These are phyloP conservation scores for Cranoglanis bouderius DNA, from an alignment of 2,113 vertebrate genomes.

Conservation along the genomic window DNA sequence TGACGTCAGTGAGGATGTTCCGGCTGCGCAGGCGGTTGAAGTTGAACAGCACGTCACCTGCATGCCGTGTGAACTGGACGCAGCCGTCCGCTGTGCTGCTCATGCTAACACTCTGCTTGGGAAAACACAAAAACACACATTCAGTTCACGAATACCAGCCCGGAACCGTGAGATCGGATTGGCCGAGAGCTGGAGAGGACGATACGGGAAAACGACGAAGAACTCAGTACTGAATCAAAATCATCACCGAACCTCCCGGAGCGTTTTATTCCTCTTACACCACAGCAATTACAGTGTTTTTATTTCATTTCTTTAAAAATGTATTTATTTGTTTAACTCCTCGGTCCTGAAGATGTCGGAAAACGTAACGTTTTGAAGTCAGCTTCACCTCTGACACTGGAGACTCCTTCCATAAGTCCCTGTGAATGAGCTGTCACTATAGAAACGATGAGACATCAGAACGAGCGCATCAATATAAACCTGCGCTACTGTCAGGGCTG, in stretches of 20 bases:
- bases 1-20: conserved; percentile 90
- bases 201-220: too few relatives aligned
- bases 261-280: background rate
- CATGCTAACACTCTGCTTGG: conserved; percentile 72
- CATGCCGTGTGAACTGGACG: conserved; percentile 95
- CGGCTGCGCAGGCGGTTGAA: conserved; percentile 92
- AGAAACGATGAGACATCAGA: background rate
- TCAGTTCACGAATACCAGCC: background rate
- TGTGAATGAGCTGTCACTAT: background rate
- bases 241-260: background rate
- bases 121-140: background rate
- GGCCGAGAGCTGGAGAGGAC: background rate
- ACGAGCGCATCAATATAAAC: too few relatives aligned
- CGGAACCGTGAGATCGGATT: background rate
- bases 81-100: conserved; percentile 88
- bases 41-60: conserved; percentile 92
- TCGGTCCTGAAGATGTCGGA: background rate
- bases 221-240: background rate
- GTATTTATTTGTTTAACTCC: too few relatives aligned
- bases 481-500: too few relatives aligned
- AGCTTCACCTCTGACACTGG: background rate
- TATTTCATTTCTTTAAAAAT: too few relatives aligned
- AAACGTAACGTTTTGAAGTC: background rate
- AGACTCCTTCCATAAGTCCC: background rate
- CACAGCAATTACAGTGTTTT: too few relatives aligned